Conservation (phyloP, 2,797 vertebrate species). For the Myioborus miniatus region DNA sequence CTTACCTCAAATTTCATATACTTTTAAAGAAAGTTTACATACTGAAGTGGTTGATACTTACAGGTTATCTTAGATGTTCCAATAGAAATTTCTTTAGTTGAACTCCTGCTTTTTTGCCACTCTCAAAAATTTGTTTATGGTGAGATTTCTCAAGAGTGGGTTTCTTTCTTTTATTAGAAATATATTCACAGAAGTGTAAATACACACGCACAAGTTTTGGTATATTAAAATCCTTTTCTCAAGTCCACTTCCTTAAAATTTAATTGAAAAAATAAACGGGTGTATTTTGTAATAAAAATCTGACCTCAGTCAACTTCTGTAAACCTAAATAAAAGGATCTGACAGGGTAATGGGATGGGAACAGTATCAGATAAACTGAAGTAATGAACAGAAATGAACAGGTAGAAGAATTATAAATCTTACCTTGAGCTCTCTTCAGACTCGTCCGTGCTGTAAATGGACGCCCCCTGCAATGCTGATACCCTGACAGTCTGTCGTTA, state of each 20-base stretch:
- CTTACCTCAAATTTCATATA: slow-evolving; percentile 83
- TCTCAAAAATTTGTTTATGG: slow-evolving; percentile 21
- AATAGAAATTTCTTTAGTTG: slow-evolving; percentile 74
- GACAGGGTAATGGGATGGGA: slow-evolving; percentile 49
- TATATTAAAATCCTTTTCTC: slow-evolving; percentile 48
- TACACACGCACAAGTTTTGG: background rate
- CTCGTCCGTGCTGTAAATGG: slow-evolving; percentile 97
- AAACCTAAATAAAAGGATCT: slow-evolving; percentile 44
- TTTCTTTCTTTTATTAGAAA: background rate
- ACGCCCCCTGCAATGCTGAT: slow-evolving; percentile 94
- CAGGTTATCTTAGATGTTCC: slow-evolving; percentile 79
- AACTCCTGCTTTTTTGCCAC: slow-evolving; percentile 54
- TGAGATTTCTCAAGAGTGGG: slow-evolving; percentile 12
- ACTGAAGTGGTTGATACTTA: slow-evolving; percentile 79
- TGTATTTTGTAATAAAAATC: slow-evolving; percentile 40
- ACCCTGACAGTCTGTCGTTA: slow-evolving; percentile 92
- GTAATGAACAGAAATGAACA: slow-evolving; percentile 72
- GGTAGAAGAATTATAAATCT: slow-evolving; percentile 79
- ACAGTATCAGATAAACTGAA: slow-evolving; percentile 54
- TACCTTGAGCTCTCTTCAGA: slow-evolving; percentile 98
- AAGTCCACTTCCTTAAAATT: slow-evolving; percentile 44
- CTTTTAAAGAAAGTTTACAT: slow-evolving; percentile 76
- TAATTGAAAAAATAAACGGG: slow-evolving; percentile 53
- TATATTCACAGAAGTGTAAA: background rate
- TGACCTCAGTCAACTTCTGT: slow-evolving; percentile 48